These are phyloP conservation scores for Blennius ocellaris DNA, from an alignment of 2,113 vertebrate species.

Conservation along the genomic window DNA sequence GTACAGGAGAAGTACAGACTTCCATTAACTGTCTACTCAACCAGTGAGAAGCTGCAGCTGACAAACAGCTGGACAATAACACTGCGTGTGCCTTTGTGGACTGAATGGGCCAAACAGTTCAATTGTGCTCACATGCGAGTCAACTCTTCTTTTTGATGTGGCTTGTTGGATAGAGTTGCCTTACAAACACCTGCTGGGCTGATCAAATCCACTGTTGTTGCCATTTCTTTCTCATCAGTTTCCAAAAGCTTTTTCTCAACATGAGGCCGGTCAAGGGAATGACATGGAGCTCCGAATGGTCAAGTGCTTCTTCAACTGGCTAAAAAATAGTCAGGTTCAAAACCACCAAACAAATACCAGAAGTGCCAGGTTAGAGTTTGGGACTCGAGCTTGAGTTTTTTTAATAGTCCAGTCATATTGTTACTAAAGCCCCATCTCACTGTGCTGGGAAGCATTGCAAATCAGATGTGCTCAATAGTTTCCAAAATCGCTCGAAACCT, in stretches of 20 bases:
- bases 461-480: no score
- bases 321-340: no score
- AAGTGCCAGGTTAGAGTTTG: no score
- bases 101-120: background rate
- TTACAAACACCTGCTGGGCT: background rate
- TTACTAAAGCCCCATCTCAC: no score
- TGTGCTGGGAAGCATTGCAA: no score
- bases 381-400: no score
- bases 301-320: no score
- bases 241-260: background rate
- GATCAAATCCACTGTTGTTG: background rate
- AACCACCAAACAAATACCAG: no score
- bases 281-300: background rate
- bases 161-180: background rate
- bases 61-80: no score
- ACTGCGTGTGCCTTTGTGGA: background rate
- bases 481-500: no score
- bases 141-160: background rate
- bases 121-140: background rate
- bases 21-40: background rate
- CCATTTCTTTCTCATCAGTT: background rate
- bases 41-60: background rate
- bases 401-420: no score
- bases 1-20: background rate
- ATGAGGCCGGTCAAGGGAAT: no score